phyloP scores from a whole-genome alignment of 2,113 vertebrate species.

The Nerophis ophidion region DNA sequence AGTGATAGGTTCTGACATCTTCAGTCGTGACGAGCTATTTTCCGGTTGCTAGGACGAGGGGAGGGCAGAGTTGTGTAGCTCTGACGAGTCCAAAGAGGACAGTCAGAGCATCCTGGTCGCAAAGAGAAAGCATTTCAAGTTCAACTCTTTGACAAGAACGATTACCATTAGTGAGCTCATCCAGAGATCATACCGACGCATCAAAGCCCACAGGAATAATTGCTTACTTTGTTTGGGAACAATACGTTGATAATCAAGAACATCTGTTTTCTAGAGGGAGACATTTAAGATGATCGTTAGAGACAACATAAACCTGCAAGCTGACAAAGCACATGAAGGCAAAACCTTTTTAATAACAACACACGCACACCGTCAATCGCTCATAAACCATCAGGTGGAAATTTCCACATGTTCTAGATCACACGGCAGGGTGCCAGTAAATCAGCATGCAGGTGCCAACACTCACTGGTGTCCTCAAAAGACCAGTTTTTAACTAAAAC shows the following conservation, averaged over 20 bases:
- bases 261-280: conserved; percentile 6
- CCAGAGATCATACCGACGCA: conserved; percentile 29
- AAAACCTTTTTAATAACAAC: not conserved
- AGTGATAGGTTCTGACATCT: conserved; percentile 67
- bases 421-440: conserved; percentile 43
- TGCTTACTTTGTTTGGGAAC: conserved; percentile 29
- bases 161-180: conserved; percentile 35
- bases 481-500: conserved; percentile 37
- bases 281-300: conserved; percentile 34
- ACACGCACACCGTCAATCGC: not conserved
- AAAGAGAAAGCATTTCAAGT: conserved; percentile 11
- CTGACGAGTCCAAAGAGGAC: conserved; percentile 1
- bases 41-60: conserved; percentile 33
- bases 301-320: not conserved
- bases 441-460: conserved; percentile 13
- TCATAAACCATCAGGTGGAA: conserved; percentile 6
- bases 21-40: conserved; percentile 47
- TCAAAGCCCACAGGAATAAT: conserved; percentile 27
- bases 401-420: conserved; percentile 35
- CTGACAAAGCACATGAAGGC: not conserved
- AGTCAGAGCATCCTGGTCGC: conserved; percentile 28
- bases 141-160: conserved; percentile 18
- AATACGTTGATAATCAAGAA: conserved; percentile 38
- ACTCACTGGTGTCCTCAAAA: conserved; percentile 31
- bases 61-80: not conserved